Base-by-base conservation (phyloP, 2,888 invertebrate species). In the Incurvaria masculella region DNA sequence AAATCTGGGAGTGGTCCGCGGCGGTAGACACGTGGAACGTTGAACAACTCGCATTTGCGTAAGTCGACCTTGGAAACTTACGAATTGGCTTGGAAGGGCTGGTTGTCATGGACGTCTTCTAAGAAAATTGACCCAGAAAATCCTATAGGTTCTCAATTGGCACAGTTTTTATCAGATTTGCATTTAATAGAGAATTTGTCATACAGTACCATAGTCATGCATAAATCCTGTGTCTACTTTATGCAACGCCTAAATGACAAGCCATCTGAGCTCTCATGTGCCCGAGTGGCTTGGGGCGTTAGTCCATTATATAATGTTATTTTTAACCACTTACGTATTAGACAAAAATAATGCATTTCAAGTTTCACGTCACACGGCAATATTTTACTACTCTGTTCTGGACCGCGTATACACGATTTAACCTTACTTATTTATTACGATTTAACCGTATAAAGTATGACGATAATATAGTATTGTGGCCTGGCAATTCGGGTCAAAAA, bases 1-100 rank as follows among this genome's bases (percentile, higher is more conserved):
- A 58, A 51, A 54, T 56, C 55, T 56, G 51, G 55, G 57, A 58
- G 57, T 59, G 58, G 57, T 8, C 49, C 1, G 40, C 49, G 6
- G 19, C 10, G 17, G 14, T 55, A 47, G 43, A 8, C 2, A 23
- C 5, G 1, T 59, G 57, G 57, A 49, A 44, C 8, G 11, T 40
- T 4, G 33, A 49, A 2, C 56, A 57, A 45, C 26, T 41, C 21
- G 11, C n/a, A 38, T 0, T 20, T 57, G 1, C 44, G 57, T 1
- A 27, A 45, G 23, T 42, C 41, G 8, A 45, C 52, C 2, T 55
- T 39, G 18, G 20, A 20, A n/a, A 56, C 55, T 1, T 58, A 57
- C 38, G 49, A 47, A 40, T 40, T 46, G 19, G 56, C 56, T 17
- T 56, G 54, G 55, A 55, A 52, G 6, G 46, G 52, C 16, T 59